Evolutionary conservation across 2,113 vertebrate species (phyloP).

Genomic region (Istiophorus platypterus): DNA sequence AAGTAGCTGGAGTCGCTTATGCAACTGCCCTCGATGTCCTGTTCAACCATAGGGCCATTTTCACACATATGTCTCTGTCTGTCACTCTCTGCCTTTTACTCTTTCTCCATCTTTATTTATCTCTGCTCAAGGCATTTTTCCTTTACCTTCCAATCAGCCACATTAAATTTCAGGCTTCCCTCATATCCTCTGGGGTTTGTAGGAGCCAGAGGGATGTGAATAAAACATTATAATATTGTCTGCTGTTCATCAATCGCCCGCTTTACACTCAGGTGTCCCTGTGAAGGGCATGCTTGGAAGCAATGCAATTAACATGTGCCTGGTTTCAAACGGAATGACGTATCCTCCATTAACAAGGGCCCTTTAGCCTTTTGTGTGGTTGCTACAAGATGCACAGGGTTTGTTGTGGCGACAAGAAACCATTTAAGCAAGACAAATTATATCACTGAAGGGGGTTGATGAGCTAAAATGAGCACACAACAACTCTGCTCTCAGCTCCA

Average conservation of each 20-base stretch:
- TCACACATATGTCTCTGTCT: not conserved
- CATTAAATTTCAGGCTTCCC: not conserved
- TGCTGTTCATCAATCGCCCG: not conserved
- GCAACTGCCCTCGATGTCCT: constrained; percentile 25
- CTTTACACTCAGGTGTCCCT: not conserved
- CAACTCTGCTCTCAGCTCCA: no score
- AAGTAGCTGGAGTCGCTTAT: constrained; percentile 36
- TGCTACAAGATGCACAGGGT: not conserved
- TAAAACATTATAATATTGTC: not conserved
- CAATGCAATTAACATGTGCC: constrained; percentile 5
- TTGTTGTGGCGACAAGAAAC: constrained; percentile 24
- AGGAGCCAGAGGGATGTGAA: not conserved
- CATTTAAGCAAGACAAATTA: constrained; percentile 45
- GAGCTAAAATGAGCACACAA: no score
- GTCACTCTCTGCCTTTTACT: no score
- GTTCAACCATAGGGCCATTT: constrained; percentile 2
- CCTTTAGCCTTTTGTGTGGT: constrained; percentile 15
- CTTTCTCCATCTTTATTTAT: no score
- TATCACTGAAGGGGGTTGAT: constrained; percentile 1
- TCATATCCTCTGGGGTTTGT: not conserved
- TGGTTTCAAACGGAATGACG: constrained; percentile 33
- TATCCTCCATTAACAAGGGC: constrained; percentile 30
- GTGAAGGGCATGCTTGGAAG: not conserved
- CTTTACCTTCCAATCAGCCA: no score
- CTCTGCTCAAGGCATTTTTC: no score